These are phyloP conservation scores for Seira musarum DNA, from an alignment of 2,888 invertebrate species.

Conservation along the genomic window DNA sequence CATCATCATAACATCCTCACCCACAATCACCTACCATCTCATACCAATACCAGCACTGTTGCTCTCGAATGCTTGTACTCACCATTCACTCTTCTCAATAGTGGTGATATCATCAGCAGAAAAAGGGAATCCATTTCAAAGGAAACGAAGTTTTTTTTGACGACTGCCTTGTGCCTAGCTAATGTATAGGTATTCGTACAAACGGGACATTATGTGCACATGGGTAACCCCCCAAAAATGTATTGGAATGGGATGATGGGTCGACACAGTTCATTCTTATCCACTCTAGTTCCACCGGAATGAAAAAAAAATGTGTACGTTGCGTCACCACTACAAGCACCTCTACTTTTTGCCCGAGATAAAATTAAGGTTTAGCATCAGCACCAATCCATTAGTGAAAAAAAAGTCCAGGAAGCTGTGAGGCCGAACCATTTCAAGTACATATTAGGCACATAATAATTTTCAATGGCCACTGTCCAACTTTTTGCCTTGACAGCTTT, in stretches of 20 bases:
- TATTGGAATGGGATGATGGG: constrained; percentile 1
- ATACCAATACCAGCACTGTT: constrained; percentile 5
- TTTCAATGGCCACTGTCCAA: constrained; percentile 58
- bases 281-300: background rate
- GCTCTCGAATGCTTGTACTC: too few species aligned
- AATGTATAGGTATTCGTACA: background rate
- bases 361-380: background rate
- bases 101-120: background rate
- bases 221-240: constrained; percentile 21
- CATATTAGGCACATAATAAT: constrained; percentile 43
- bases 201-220: constrained; percentile 52
- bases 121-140: constrained; percentile 4
- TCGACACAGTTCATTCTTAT: background rate
- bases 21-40: background rate
- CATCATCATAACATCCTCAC: background rate
- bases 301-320: background rate
- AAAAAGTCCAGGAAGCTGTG: background rate
- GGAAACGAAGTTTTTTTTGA: background rate
- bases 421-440: background rate
- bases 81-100: too few species aligned
- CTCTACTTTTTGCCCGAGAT: too few species aligned
- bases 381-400: constrained; percentile 29
- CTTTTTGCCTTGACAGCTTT: constrained; percentile 58
- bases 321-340: background rate
- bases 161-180: background rate